Evolutionary conservation across 2,888 invertebrate species (phyloP), one percentile per base, ranked within the genome.

Genomic region (Eilema sororculum): DNA sequence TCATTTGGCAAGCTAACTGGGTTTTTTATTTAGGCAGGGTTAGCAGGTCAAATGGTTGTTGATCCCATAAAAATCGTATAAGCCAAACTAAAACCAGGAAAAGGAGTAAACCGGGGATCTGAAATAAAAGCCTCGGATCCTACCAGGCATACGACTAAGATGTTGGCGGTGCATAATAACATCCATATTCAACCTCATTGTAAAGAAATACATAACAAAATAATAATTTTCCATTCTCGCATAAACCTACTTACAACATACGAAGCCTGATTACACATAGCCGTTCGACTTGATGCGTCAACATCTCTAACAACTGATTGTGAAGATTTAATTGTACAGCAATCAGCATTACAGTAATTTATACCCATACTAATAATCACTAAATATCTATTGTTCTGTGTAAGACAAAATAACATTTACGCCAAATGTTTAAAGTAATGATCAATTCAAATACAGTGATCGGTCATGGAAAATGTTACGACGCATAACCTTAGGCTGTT

Each of bases 301-400:
- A 24, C 64, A 22, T 25, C 56, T 65, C 37, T 65, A 60, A 64
- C 52, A 67, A 68, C 59, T 30, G 37, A 71, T 68, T 65, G 41
- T 24, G 57, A 60, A 71, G 58, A 60, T 4, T 61, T 68, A 71
- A 71, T 71, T 65, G 24, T 57, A 52, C n/a, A 65, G 33, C 62
- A 60, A 69, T 69, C 41, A 65, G 28, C 64, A 37, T 65, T 62
- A 62, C 0, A 30, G 66, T 24, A 69, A 57, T 66, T 60, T 69
- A 61, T 66, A 41, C 65, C 2, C 28, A 33, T 37, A 60, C 25
- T 65, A 69, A 71, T 59, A 30, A 33, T n/a, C 24, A 33, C 24
- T 71, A 72, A 72, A 58, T 46, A 62, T 72, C 28, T 62, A 72
- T 72, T 72, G 72, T 72, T 68, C 28, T 65, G 37, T 24, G 20